phyloP scores from a whole-genome alignment of 2,888 invertebrate genomes.

The Lithophane socia region DNA sequence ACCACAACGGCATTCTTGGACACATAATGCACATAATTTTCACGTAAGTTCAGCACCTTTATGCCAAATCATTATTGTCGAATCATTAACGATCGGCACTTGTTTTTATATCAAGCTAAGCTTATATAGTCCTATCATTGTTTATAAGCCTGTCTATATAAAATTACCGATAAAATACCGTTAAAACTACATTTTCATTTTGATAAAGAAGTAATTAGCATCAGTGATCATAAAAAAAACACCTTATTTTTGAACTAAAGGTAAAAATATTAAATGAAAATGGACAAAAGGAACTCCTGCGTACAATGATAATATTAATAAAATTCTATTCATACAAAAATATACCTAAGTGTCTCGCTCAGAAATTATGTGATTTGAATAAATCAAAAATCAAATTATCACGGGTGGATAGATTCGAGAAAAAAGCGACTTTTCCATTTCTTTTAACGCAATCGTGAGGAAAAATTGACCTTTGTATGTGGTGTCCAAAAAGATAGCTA shows the following conservation, averaged over 20 bases:
- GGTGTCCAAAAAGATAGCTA: background rate
- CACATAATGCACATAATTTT: slow-evolving; percentile 93
- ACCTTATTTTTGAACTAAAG: background rate
- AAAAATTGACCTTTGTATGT: background rate
- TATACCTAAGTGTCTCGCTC: slow-evolving; percentile 29
- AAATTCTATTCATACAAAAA: slow-evolving; percentile 32
- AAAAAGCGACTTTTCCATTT: slow-evolving; percentile 32
- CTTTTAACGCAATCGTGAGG: slow-evolving; percentile 23
- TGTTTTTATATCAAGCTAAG: background rate
- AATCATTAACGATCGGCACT: background rate
- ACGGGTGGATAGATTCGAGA: slow-evolving; percentile 15
- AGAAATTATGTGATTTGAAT: slow-evolving; percentile 61
- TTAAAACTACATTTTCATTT: background rate
- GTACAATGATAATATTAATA: slow-evolving; percentile 45
- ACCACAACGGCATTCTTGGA: slow-evolving; percentile 92
- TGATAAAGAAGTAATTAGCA: background rate
- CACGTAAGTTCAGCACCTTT: slow-evolving; percentile 89
- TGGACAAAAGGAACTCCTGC: slow-evolving; percentile 23
- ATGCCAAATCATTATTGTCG: background rate
- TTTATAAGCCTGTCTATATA: background rate
- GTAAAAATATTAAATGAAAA: slow-evolving; percentile 15
- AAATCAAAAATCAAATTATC: slow-evolving; percentile 50
- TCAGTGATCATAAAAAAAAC: slow-evolving; percentile 10
- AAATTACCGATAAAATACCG: background rate
- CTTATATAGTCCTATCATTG: background rate